Evolutionary conservation across 2,113 vertebrate species (phyloP).

Genomic region (Saccopteryx bilineata): DNA sequence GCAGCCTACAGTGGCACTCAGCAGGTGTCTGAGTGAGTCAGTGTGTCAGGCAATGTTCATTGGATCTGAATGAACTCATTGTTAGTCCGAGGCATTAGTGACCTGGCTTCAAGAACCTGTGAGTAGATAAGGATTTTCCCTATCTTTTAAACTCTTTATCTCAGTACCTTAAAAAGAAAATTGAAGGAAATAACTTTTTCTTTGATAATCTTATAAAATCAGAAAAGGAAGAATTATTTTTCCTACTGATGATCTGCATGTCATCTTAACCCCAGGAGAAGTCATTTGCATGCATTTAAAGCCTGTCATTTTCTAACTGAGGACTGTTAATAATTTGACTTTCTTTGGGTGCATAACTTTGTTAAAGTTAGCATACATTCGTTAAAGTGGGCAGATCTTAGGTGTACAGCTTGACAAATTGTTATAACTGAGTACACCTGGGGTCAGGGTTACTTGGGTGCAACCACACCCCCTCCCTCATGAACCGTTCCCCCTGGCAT

Average conservation of each 20-base stretch:
- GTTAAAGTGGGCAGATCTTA: not conserved
- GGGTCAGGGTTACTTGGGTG: not conserved
- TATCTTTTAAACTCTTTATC: not conserved
- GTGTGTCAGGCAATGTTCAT: not conserved
- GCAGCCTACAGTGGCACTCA: not conserved
- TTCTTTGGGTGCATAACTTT: not conserved
- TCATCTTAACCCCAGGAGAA: not conserved
- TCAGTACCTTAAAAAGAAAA: constrained; percentile 8
- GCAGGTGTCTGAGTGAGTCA: not conserved
- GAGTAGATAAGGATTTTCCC: not conserved
- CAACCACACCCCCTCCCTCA: not conserved
- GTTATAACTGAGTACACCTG: not conserved
- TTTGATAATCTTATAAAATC: constrained; percentile 11
- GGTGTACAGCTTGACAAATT: not conserved
- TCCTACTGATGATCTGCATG: not conserved
- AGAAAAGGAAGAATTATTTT: not conserved
- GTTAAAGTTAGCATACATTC: not conserved
- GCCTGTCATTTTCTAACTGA: not conserved
- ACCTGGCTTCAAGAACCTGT: not conserved
- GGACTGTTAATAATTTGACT: not conserved
- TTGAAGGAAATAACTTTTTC: not conserved
- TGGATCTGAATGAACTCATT: not conserved
- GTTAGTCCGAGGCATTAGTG: not conserved
- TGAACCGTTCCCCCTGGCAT: not conserved
- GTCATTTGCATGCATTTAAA: not conserved